These are phyloP conservation scores for Rhinophrynus dorsalis DNA, from an alignment of 2,797 vertebrate genomes.

Conservation along the genomic window DNA sequence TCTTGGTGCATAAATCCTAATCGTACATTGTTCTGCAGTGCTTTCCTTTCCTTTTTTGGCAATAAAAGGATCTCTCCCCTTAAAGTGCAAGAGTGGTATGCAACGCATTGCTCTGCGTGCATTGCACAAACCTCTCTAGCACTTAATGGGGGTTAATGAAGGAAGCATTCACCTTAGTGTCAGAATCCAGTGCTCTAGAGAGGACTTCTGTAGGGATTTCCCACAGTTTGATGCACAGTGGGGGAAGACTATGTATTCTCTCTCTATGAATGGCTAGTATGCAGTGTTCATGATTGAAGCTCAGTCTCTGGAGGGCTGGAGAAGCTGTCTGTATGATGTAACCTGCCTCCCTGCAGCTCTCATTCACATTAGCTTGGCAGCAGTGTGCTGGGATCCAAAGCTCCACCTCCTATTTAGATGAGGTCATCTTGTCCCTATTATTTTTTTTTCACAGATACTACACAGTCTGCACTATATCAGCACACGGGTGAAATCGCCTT, in stretches of 20 bases:
- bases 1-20: no score
- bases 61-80: no score
- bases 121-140: background rate
- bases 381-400: slow-evolving; percentile 55
- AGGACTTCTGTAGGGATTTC: slow-evolving; percentile 41
- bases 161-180: no score
- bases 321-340: slow-evolving; percentile 75
- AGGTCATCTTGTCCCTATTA: slow-evolving; percentile 59
- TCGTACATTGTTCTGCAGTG: no score
- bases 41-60: no score
- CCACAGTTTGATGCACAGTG: slow-evolving; percentile 5
- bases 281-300: slow-evolving; percentile 40
- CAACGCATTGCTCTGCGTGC: no score
- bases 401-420: slow-evolving; percentile 61
- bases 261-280: slow-evolving; percentile 43
- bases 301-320: slow-evolving; percentile 51
- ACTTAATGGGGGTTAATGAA: background rate
- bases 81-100: no score
- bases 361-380: slow-evolving; percentile 66
- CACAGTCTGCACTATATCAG: slow-evolving; percentile 37
- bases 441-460: slow-evolving; percentile 36
- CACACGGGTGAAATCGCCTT: slow-evolving; percentile 44
- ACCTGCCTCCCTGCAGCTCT: slow-evolving; percentile 63
- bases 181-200: no score
- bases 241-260: slow-evolving; percentile 7